Evolutionary conservation across 1,140 invertebrate species (phyloP).

Genomic region (Diprion similis): DNA sequence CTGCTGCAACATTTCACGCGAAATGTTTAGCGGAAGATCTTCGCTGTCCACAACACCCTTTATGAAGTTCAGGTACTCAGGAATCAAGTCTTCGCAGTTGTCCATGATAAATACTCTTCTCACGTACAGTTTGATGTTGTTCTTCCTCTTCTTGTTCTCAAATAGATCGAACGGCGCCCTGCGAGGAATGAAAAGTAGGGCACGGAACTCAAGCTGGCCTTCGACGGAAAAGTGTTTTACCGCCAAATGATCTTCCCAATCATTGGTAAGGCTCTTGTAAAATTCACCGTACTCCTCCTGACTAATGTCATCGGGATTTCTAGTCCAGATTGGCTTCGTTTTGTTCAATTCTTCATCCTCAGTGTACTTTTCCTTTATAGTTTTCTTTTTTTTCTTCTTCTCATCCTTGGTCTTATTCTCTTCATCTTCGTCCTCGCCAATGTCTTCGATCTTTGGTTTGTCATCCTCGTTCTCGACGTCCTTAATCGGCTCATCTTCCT

Average conservation of each 20-base stretch:
- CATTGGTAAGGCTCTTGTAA: conserved; percentile 81
- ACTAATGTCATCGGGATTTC: conserved; percentile 79
- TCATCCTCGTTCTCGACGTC: conserved; percentile 70
- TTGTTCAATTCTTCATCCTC: conserved; percentile 84
- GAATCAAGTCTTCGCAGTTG: conserved; percentile 84
- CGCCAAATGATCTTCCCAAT: conserved; percentile 83
- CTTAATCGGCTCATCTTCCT: conserved; percentile 65
- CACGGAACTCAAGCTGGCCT: conserved; percentile 79
- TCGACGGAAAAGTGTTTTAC: conserved; percentile 83
- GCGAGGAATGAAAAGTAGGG: conserved; percentile 75
- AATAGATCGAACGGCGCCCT: conserved; percentile 81
- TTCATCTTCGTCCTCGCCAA: conserved; percentile 68
- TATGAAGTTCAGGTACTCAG: conserved; percentile 78
- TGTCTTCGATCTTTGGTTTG: conserved; percentile 64
- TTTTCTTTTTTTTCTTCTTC: conserved; percentile 73
- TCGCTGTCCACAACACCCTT: conserved; percentile 81
- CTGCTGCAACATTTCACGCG: conserved; percentile 80
- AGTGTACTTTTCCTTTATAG: conserved; percentile 73
- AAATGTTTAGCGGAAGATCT: conserved; percentile 80
- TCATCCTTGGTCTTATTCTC: conserved; percentile 61
- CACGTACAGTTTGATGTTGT: conserved; percentile 82
- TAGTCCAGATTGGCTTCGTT: conserved; percentile 82
- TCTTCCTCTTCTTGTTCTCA: conserved; percentile 80
- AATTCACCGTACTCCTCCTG: conserved; percentile 83
- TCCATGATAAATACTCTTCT: conserved; percentile 82